Evolutionary conservation across 2,113 vertebrate species (phyloP).

Genomic region (Salvelinus namaycush): DNA sequence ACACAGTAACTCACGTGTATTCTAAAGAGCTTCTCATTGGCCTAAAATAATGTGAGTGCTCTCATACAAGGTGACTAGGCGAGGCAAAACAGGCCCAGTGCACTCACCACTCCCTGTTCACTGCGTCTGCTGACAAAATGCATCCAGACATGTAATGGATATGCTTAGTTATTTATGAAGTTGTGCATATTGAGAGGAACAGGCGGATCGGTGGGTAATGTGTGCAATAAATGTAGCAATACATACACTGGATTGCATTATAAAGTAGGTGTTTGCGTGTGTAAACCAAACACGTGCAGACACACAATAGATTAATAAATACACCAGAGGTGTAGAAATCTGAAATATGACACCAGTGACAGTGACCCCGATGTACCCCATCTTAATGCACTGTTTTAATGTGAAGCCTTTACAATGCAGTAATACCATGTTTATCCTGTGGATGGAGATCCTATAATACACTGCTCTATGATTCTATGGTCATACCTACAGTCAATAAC

Average conservation of each 20-base stretch:
- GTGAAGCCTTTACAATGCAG: too few species aligned
- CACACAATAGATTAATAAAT: too few species aligned
- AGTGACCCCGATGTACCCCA: too few species aligned
- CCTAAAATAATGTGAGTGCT: constrained; percentile 46
- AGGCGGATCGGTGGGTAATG: constrained; percentile 29
- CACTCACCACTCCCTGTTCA: background rate
- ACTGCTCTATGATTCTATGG: too few species aligned
- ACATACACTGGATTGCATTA: background rate
- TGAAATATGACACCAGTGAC: too few species aligned
- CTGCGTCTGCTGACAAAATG: background rate
- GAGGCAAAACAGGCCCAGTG: background rate
- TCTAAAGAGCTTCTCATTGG: constrained; percentile 52
- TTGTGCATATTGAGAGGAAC: constrained; percentile 35
- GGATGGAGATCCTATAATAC: too few species aligned
- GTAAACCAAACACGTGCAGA: too few species aligned
- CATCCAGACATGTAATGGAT: constrained; percentile 21
- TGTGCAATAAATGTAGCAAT: constrained; percentile 33
- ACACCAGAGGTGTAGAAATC: too few species aligned
- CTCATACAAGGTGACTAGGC: constrained; percentile 26
- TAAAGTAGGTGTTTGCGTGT: background rate
- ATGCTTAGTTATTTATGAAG: constrained; percentile 46
- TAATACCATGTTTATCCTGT: too few species aligned
- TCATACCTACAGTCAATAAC: too few species aligned
- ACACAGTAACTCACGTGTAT: background rate
- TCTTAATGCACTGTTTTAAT: too few species aligned